Percentiles rank a stretch among this genome's conserved stretches.
Conservation (phyloP, 2,113 vertebrate species). For the Tringa solitaria region DNA sequence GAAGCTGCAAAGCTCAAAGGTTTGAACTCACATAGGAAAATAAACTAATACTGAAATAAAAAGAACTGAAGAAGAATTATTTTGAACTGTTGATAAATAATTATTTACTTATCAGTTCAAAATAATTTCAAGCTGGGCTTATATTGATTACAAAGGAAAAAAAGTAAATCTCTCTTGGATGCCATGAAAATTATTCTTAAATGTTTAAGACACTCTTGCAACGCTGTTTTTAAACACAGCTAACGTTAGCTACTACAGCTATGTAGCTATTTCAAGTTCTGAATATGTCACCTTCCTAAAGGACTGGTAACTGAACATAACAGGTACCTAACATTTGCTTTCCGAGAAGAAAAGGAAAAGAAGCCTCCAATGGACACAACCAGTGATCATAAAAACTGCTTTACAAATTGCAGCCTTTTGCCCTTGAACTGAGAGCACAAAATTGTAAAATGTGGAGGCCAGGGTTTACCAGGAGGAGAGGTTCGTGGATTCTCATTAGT, state of each 20-base stretch:
- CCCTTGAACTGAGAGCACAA: background rate
- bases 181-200: background rate
- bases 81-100: background rate
- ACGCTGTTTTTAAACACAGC: background rate
- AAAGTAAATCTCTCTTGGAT: background rate
- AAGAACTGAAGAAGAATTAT: background rate
- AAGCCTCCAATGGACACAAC: background rate
- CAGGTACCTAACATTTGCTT: background rate
- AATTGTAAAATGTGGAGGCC: background rate
- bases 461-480: background rate
- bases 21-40: background rate
- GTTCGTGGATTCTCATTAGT: background rate
- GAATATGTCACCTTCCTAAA: background rate
- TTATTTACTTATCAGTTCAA: background rate
- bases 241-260: background rate
- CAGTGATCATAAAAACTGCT: conserved; percentile 36
- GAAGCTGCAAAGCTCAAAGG: background rate
- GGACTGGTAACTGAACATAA: background rate
- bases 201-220: background rate
- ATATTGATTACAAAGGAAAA: background rate
- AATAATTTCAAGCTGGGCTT: background rate
- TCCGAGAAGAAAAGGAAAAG: background rate
- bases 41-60: background rate
- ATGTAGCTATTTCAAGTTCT: background rate
- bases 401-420: conserved; percentile 49